Evolutionary conservation across 2,888 invertebrate species (phyloP).

Genomic region (Tribolium freemani): DNA sequence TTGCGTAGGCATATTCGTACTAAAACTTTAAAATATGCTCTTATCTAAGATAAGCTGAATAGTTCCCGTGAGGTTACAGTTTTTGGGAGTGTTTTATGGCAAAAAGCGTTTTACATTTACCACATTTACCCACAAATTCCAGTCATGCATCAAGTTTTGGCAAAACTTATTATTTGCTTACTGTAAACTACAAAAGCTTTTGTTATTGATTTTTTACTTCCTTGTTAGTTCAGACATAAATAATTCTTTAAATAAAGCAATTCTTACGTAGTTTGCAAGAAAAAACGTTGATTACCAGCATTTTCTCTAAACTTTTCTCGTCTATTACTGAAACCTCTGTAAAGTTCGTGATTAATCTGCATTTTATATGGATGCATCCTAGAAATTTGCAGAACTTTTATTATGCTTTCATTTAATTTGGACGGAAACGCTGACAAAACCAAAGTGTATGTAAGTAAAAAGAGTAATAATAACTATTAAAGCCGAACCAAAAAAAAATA

Average conservation of each 20-base stretch:
- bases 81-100: constrained; percentile 10
- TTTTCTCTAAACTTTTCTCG: constrained; percentile 2
- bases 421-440: not conserved
- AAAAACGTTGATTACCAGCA: constrained; percentile 3
- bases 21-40: constrained; percentile 34
- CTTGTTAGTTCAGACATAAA: no score
- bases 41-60: constrained; percentile 32
- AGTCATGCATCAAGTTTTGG: not conserved
- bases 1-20: constrained; percentile 28
- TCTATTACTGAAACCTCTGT: constrained; percentile 13
- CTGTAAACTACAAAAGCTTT: no score
- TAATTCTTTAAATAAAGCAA: not conserved
- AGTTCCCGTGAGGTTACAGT: constrained; percentile 29
- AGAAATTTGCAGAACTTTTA: not conserved
- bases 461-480: no score
- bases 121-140: constrained; percentile 1
- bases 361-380: constrained; percentile 24
- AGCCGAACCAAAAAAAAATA: no score
- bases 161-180: not conserved
- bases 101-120: not conserved
- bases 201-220: not conserved
- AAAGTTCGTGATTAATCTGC: constrained; percentile 27
- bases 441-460: not conserved
- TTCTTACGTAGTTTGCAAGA: not conserved
- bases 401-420: not conserved